A percentile compares a stretch with the other conserved stretches of the same genome.
These are phyloP conservation scores for Mycteria americana DNA, from an alignment of 2,797 vertebrate genomes.

Conservation along the genomic window DNA sequence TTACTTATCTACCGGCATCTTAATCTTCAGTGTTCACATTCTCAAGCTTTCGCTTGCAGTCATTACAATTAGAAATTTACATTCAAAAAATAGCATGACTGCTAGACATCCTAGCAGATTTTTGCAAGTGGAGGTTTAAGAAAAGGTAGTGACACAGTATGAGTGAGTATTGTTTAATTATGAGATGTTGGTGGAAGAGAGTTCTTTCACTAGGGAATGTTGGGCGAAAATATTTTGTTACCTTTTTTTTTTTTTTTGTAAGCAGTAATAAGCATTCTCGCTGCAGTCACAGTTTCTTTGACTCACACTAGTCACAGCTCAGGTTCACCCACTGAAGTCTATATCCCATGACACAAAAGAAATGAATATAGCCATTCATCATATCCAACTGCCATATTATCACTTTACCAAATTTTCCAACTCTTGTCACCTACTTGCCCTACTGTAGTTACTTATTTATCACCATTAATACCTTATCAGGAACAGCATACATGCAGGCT, in stretches of 20 bases:
- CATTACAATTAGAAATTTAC: not conserved
- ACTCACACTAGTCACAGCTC: not conserved
- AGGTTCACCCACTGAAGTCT: not conserved
- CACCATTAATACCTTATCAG: not conserved
- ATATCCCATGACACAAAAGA: not conserved
- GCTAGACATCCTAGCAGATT: not conserved
- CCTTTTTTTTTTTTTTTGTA: not conserved
- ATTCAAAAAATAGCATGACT: not conserved
- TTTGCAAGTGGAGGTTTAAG: not conserved
- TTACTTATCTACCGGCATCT: not conserved
- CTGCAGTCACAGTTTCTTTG: not conserved
- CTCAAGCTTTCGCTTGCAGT: not conserved
- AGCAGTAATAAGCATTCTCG: not conserved
- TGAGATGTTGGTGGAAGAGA: not conserved
- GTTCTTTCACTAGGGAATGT: not conserved
- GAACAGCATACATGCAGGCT: not conserved
- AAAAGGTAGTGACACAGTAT: not conserved
- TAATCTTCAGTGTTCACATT: not conserved
- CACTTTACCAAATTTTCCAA: not conserved
- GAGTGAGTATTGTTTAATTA: not conserved
- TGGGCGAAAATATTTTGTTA: not conserved
- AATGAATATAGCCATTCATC: not conserved
- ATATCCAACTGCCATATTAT: not conserved
- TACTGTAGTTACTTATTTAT: not conserved
- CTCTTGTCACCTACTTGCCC: not conserved